Base-by-base conservation (phyloP, 30 jellyfish, hydroid and myxozoan genomes). In the Rhopilema esculentum region DNA sequence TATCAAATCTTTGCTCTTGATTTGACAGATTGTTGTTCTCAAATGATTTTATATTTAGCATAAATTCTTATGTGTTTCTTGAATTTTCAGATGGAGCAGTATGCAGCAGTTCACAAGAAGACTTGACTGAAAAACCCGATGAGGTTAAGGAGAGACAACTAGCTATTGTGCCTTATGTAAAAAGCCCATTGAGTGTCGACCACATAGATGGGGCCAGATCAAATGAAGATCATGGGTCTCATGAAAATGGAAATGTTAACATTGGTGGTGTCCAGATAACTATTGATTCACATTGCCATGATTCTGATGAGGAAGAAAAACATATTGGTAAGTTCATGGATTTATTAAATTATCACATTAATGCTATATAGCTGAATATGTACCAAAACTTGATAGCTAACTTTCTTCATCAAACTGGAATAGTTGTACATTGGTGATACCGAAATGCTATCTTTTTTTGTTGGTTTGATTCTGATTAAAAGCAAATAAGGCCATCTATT, bases 281-380 rank as follows among this genome's bases (percentile, higher is more conserved):
- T 1, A 53, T 70, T 70, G 64, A 15, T 28, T 26, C 64, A 2
- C 62, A 30, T 1, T 16, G 23, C 1, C 80, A 26, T 19, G 64
- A 24, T 63, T 2, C 65, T 19, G 80, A 70, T 0, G 80, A 70
- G 49, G 80, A 70, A 28, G 80, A 70, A 28, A 70, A 28, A 17
- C 80, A 70, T 70, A 70, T 70, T 70, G 80, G 80, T 70, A 1
- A 25, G 80, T 70, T 1, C 64, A 40, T 40, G n/a, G n/a, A n/a
- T n/a, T n/a, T n/a, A n/a, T n/a, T n/a, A n/a, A n/a, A n/a, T n/a
- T n/a, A n/a, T n/a, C n/a, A n/a, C n/a, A n/a, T n/a, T n/a, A n/a
- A n/a, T n/a, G n/a, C n/a, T n/a, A n/a, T n/a, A n/a, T n/a, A n/a
- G n/a, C n/a, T n/a, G n/a, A n/a, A n/a, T n/a, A n/a, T n/a, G n/a